phyloP scores from a whole-genome alignment of 1,140 invertebrate species.

The Dendrolimus punctatus region DNA sequence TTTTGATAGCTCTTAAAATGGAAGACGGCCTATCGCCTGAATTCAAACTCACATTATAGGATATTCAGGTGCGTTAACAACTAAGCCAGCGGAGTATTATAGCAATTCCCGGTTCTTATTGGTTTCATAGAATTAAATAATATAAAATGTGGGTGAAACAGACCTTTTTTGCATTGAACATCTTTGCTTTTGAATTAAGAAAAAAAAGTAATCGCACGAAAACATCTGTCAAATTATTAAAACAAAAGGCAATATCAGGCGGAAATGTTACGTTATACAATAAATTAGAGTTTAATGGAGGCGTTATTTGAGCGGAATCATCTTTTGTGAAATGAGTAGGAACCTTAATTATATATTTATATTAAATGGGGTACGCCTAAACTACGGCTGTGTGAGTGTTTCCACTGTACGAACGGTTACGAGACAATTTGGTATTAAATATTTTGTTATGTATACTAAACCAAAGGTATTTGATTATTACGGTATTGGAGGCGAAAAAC shows the following conservation, averaged over 20 bases:
- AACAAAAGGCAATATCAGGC: conserved; percentile 19
- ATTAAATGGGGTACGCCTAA: conserved; percentile 34
- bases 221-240: conserved; percentile 29
- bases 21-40: too few species aligned
- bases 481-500: too few species aligned
- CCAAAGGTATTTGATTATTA: background rate
- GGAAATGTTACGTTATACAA: conserved; percentile 6
- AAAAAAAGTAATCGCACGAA: background rate
- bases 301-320: conserved; percentile 15
- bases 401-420: conserved; percentile 17
- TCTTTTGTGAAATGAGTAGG: conserved; percentile 19
- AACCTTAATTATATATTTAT: conserved; percentile 39
- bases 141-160: too few species aligned
- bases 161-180: too few species aligned
- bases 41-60: too few species aligned
- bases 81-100: too few species aligned
- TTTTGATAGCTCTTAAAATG: too few species aligned
- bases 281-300: conserved; percentile 41
- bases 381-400: conserved; percentile 14
- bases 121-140: too few species aligned
- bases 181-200: too few species aligned
- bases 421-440: background rate
- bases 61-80: too few species aligned
- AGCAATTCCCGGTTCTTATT: too few species aligned
- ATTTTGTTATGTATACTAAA: background rate